Evolutionary conservation across 2,888 invertebrate species (phyloP).

Genomic region (Patella depressa): DNA sequence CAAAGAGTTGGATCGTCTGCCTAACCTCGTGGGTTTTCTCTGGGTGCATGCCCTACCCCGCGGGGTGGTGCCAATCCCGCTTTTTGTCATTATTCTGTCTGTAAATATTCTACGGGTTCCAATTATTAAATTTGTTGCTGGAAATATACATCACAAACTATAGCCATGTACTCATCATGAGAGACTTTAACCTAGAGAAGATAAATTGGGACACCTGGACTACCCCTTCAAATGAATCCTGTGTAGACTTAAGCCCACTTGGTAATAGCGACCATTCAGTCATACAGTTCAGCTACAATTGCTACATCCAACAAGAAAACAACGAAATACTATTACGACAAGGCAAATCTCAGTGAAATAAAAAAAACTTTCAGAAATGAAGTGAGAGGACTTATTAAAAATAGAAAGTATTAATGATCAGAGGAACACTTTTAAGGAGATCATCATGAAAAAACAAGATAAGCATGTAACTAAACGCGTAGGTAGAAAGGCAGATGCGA

Average conservation of each 20-base stretch:
- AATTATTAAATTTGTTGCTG: too few relatives aligned
- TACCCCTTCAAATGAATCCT: background rate
- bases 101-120: too few relatives aligned
- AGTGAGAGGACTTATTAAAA: background rate
- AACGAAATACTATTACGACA: background rate
- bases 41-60: too few relatives aligned
- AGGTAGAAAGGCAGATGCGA: too few relatives aligned
- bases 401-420: background rate
- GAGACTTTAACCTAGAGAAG: background rate
- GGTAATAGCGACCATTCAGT: conserved; percentile 7
- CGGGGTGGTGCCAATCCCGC: too few relatives aligned
- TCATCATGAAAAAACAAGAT: background rate
- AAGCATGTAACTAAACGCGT: too few relatives aligned
- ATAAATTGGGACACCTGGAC: background rate
- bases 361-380: background rate
- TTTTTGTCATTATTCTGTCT: too few relatives aligned
- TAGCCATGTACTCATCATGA: background rate
- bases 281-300: background rate
- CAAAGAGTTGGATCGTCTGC: too few relatives aligned
- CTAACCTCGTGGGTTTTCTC: too few relatives aligned
- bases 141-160: too few relatives aligned
- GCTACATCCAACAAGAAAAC: background rate
- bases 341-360: background rate
- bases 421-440: background rate
- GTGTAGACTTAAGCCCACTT: background rate